These are phyloP conservation scores for Lucifuga dentata DNA, from an alignment of 2,113 vertebrate species.

Conservation along the genomic window DNA sequence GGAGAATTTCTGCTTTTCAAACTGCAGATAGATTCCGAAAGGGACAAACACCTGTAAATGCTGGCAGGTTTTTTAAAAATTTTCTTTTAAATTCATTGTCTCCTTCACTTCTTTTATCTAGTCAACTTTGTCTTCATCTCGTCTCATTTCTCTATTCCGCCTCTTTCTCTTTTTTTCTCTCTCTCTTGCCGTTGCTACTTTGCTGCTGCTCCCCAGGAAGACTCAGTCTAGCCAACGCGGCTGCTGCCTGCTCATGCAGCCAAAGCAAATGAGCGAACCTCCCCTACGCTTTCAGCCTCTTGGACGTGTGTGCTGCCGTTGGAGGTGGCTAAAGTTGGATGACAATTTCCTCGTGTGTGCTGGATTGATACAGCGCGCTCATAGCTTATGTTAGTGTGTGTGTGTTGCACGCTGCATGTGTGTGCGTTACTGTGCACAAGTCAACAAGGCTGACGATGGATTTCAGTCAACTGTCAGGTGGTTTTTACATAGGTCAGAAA, in stretches of 20 bases:
- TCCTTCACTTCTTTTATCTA: no score
- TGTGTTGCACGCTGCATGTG: slow-evolving; percentile 16
- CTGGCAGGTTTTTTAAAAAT: slow-evolving; percentile 5
- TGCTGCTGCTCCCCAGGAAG: slow-evolving; percentile 45
- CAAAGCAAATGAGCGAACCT: slow-evolving; percentile 66
- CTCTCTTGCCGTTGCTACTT: slow-evolving; percentile 19
- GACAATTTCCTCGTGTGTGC: slow-evolving; percentile 52
- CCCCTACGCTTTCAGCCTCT: slow-evolving; percentile 47
- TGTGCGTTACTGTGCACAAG: neutral
- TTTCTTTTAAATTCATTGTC: no score
- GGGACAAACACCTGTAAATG: slow-evolving; percentile 7
- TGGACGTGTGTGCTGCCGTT: slow-evolving; percentile 56
- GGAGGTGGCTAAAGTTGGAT: slow-evolving; percentile 38
- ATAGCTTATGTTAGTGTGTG: slow-evolving; percentile 14
- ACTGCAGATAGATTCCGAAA: slow-evolving; percentile 20
- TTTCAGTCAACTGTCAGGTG: slow-evolving; percentile 53
- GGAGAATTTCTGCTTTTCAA: slow-evolving; percentile 22
- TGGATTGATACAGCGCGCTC: slow-evolving; percentile 5
- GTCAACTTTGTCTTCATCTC: no score
- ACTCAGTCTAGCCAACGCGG: slow-evolving; percentile 50
- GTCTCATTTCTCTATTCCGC: no score
- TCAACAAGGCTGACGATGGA: slow-evolving; percentile 47
- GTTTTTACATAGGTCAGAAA: slow-evolving; percentile 60
- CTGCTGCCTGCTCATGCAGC: slow-evolving; percentile 58
- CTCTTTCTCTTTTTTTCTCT: slow-evolving; percentile 2